These are phyloP conservation scores for Hyposmocoma kahamanoa DNA, from an alignment of 1,140 invertebrate species.

Conservation along the genomic window DNA sequence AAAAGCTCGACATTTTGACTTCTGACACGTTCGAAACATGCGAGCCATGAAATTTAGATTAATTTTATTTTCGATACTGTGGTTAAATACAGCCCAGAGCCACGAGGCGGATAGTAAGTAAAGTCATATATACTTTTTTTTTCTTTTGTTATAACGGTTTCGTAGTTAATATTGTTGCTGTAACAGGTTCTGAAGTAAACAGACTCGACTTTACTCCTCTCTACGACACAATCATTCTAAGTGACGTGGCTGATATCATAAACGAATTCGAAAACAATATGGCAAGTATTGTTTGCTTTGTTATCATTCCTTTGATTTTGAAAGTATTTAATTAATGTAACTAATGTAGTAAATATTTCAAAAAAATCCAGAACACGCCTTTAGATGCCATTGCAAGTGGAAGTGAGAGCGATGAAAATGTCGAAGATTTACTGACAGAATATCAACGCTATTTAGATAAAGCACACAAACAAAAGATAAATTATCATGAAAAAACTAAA, in stretches of 20 bases:
- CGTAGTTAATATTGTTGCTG: no score
- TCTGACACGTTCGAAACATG: neutral
- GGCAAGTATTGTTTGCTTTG: no score
- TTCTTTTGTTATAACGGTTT: no score
- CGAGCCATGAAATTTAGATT: slow-evolving; percentile 15
- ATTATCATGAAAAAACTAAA: slow-evolving; percentile 43
- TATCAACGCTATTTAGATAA: slow-evolving; percentile 59
- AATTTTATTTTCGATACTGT: slow-evolving; percentile 14
- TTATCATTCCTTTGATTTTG: no score
- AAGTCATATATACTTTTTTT: no score
- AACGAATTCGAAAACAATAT: slow-evolving; percentile 49
- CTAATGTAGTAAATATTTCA: no score
- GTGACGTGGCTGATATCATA: slow-evolving; percentile 53
- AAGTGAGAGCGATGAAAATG: slow-evolving; percentile 50
- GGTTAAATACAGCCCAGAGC: slow-evolving; percentile 16
- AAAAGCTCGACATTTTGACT: neutral
- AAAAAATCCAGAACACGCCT: slow-evolving; percentile 40
- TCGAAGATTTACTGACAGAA: slow-evolving; percentile 49
- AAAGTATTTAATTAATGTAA: no score
- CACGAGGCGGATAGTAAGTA: slow-evolving; percentile 41
- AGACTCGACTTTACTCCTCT: slow-evolving; percentile 35
- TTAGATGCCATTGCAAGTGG: slow-evolving; percentile 27
- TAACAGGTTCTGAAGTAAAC: slow-evolving; percentile 26
- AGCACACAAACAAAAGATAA: slow-evolving; percentile 44
- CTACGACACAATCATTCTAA: slow-evolving; percentile 54